Conservation (phyloP, 2,888 invertebrate genomes). For the Itoplectis maculator region DNA sequence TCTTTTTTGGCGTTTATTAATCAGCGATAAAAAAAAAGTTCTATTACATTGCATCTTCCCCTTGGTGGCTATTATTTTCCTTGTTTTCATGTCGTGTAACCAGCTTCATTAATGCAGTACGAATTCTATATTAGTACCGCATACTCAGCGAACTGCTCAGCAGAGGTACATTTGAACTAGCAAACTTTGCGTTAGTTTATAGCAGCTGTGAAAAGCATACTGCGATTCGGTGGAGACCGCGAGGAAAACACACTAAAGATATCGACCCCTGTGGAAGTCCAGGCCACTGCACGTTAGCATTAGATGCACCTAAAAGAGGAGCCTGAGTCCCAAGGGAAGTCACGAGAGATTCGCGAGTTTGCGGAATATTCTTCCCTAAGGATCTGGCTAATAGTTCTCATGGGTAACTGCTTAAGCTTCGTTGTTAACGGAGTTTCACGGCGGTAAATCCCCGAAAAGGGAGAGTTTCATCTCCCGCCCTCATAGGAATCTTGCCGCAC, state of each 20-base stretch:
- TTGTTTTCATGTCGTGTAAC: conserved; percentile 30
- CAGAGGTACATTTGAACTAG: conserved; percentile 11
- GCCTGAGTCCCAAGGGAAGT: conserved; percentile 30
- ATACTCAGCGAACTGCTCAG: conserved; percentile 1
- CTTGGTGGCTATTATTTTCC: neutral
- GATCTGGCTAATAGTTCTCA: conserved; percentile 51
- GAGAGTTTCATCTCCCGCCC: conserved; percentile 8
- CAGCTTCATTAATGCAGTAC: conserved; percentile 32
- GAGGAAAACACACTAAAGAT: conserved; percentile 29
- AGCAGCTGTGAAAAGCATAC: conserved; percentile 44
- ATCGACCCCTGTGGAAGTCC: conserved; percentile 18
- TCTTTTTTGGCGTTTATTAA: too few relatives aligned
- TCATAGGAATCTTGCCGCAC: neutral
- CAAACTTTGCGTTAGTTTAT: conserved; percentile 38
- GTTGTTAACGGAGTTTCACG: conserved; percentile 58
- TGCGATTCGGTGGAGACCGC: conserved; percentile 1
- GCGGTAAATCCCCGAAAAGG: conserved; percentile 57
- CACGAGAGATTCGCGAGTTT: conserved; percentile 43
- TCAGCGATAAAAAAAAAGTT: too few relatives aligned
- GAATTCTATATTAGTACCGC: conserved; percentile 27
- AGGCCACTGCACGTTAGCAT: conserved; percentile 5
- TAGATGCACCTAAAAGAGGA: conserved; percentile 25
- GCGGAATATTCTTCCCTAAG: conserved; percentile 48
- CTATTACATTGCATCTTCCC: neutral
- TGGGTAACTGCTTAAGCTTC: conserved; percentile 57